Evolutionary conservation across 2,797 vertebrate species (phyloP), one percentile per base, ranked within the genome.

Genomic region (Gadopsis marmoratus): DNA sequence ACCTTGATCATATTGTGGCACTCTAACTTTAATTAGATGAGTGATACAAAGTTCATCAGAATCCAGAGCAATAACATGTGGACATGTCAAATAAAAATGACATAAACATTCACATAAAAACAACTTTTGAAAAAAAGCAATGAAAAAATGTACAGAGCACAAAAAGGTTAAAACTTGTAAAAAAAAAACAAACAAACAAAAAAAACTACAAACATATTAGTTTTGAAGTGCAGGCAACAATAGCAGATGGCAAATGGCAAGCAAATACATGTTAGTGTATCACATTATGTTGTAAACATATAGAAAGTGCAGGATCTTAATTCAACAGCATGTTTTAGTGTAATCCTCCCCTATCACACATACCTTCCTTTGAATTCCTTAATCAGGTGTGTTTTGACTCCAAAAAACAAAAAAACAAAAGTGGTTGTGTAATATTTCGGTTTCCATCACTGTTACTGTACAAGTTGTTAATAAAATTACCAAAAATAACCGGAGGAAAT

Each of bases 271-370:
- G 45, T 74, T 78, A 83, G 85, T 91, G 91, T 88, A 94, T 56
- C 55, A 79, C 69, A 76, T 72, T 53, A 12, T 71, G 39, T 60
- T 81, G 83, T 90, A 91, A 91, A 92, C 82, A 68, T 85, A 80
- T 93, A 94, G 91, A 97, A 97, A 97, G 97, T 97, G 96, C 96
- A 95, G 94, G 92, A 94, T 96, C 89, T 94, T 92, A 85, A 92
- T 81, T 83, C 85, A 87, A 92, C 85, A 93, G 86, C 76, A 65
- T 77, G 47, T 81, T 74, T 74, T 87, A 89, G 88, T 91, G 87
- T 90, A 73, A 78, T 76, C 10, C 43, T 76, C 10, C 71, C 41
- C 71, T 17, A 51, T 31, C 59, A 67, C 39, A 51, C 17, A 47
- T n/a, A 68, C 9, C 33, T 64, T 65, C 50, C 55, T 79, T 31